phyloP scores from a whole-genome alignment of 1,140 invertebrate genomes.

The Drosophila insularis region DNA sequence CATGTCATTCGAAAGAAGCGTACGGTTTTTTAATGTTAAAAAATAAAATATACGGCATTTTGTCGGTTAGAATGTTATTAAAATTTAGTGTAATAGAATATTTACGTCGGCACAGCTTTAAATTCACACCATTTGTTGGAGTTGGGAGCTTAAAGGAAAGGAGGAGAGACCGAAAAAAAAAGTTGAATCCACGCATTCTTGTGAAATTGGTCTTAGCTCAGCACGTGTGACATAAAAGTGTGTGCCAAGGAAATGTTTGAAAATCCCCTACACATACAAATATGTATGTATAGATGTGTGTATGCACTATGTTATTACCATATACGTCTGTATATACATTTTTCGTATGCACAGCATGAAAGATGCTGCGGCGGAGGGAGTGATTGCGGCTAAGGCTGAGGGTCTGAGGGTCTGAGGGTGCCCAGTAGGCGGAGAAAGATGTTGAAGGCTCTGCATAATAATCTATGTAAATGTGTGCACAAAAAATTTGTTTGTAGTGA shows the following conservation, averaged over 20 bases:
- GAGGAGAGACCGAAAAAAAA: neutral
- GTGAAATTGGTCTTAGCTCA: conserved; percentile 11
- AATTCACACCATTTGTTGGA: neutral
- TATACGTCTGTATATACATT: conserved; percentile 36
- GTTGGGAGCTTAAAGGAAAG: neutral
- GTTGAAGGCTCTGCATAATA: conserved; percentile 60
- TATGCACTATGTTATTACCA: conserved; percentile 63
- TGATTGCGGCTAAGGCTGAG: neutral
- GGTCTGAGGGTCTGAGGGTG: neutral
- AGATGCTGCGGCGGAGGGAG: conserved; percentile 42
- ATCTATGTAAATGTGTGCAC: conserved; percentile 38
- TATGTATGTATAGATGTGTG: neutral
- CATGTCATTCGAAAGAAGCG: too few relatives aligned
- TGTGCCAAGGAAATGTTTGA: conserved; percentile 21
- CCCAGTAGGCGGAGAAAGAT: conserved; percentile 4
- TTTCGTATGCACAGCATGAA: conserved; percentile 43
- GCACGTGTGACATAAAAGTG: conserved; percentile 44
- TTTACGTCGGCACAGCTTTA: neutral
- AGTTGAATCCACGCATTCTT: neutral
- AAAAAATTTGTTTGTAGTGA: conserved; percentile 62
- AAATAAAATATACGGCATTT: neutral
- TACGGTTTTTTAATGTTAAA: neutral
- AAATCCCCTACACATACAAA: conserved; percentile 23
- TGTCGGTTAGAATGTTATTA: neutral
- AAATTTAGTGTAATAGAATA: neutral